A percentile compares a stretch with the other conserved stretches of the same genome.
phyloP scores from a whole-genome alignment of 2,797 vertebrate species.

The Myripristis jacobus region DNA sequence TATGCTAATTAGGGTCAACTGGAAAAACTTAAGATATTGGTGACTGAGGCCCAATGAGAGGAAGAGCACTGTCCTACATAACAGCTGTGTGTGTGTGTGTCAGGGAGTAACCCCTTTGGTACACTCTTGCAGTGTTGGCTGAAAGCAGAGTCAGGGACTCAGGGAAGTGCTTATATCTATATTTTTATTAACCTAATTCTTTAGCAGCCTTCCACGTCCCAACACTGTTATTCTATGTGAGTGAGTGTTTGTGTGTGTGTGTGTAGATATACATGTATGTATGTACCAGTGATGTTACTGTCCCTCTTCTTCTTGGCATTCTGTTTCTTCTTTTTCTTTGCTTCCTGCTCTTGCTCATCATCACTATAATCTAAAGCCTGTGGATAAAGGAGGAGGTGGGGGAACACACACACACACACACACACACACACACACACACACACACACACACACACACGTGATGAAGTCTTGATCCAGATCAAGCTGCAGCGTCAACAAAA shows the following conservation, averaged over 20 bases:
- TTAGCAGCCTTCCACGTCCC: too few species aligned
- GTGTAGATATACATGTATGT: neutral
- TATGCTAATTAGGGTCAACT: too few species aligned
- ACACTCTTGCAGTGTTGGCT: too few species aligned
- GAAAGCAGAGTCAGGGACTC: too few species aligned
- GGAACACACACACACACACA: neutral
- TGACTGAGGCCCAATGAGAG: too few species aligned
- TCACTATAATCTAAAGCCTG: constrained; percentile 95
- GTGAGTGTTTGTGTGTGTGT: neutral
- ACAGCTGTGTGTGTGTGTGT: too few species aligned
- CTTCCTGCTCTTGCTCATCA: constrained; percentile 89
- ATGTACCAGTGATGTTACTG: constrained; percentile 46
- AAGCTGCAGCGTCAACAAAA: constrained; percentile 56
- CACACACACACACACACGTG: neutral
- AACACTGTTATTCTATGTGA: too few species aligned
- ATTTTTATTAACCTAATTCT: too few species aligned
- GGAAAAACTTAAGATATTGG: too few species aligned
- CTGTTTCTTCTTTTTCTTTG: constrained; percentile 85
- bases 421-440: neutral
- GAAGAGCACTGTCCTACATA: too few species aligned
- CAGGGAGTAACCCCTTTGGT: too few species aligned
- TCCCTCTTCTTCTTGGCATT: constrained; percentile 78
- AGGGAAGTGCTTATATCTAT: too few species aligned
- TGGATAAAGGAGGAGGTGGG: neutral
- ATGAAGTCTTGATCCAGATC: constrained; percentile 44